Conservation (phyloP, 2,113 vertebrate species). For the Macrotis lagotis region DNA sequence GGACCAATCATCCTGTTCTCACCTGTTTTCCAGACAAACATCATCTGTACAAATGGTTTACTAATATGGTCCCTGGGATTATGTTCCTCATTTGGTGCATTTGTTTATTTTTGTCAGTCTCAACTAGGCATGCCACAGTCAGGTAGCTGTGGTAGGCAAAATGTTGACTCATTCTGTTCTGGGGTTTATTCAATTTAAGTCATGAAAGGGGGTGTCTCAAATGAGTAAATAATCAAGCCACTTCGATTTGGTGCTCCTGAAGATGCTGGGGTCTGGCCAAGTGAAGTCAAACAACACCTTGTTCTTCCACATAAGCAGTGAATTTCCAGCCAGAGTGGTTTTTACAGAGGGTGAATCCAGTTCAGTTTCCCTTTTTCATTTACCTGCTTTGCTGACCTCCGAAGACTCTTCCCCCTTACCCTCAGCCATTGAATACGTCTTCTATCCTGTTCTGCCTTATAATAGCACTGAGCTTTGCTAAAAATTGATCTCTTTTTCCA, state of each 20-base stretch:
- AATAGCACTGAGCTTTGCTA: conserved; percentile 57
- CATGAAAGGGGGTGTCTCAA: conserved; percentile 55
- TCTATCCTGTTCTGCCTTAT: conserved; percentile 21
- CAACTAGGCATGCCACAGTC: conserved; percentile 61
- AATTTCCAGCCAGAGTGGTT: conserved; percentile 61
- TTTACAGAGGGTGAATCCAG: conserved; percentile 31
- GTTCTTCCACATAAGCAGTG: conserved; percentile 52
- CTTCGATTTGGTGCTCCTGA: conserved; percentile 59
- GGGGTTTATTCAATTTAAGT: conserved; percentile 66
- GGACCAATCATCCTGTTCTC: conserved; percentile 39
- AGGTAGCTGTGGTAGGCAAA: conserved; percentile 62
- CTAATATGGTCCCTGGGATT: conserved; percentile 55
- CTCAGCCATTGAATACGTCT: conserved; percentile 42
- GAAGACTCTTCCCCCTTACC: background rate
- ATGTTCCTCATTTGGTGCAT: conserved; percentile 61
- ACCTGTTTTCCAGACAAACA: conserved; percentile 69
- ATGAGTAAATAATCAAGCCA: conserved; percentile 42
- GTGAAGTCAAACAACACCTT: conserved; percentile 61
- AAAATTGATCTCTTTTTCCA: conserved; percentile 30
- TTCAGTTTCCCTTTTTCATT: background rate
- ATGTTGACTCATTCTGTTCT: conserved; percentile 56
- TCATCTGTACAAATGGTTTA: conserved; percentile 48
- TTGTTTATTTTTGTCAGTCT: conserved; percentile 72
- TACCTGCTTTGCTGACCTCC: conserved; percentile 41
- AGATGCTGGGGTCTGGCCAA: conserved; percentile 60